Conservation (phyloP, 2,113 vertebrate genomes). For the Gallinago jamesoni region DNA sequence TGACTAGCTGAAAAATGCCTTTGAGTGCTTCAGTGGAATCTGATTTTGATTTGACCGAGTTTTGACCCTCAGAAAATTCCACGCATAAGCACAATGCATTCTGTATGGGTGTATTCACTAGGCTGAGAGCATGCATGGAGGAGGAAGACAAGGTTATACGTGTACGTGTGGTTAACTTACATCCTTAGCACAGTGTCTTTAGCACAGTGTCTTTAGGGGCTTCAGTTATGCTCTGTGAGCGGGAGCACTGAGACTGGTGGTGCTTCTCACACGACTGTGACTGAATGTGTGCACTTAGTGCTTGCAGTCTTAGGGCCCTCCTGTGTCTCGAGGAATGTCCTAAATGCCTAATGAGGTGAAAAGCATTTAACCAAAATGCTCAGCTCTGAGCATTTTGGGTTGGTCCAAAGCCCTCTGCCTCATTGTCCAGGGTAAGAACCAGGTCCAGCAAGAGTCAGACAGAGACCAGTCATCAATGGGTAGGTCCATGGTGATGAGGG, state of each 20-base stretch:
- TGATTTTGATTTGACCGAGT: conserved; percentile 40
- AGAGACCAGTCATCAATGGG: not conserved
- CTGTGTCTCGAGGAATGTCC: not conserved
- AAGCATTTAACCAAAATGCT: too few relatives aligned
- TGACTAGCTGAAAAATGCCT: conserved; percentile 36
- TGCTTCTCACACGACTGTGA: not conserved
- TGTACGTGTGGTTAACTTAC: not conserved
- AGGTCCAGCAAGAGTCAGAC: not conserved
- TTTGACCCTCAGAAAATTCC: conserved; percentile 49
- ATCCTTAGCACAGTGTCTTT: not conserved
- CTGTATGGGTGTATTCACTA: not conserved
- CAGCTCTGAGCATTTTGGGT: not conserved
- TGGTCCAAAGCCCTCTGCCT: not conserved
- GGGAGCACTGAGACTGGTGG: not conserved
- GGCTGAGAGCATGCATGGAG: not conserved
- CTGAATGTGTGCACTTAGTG: not conserved
- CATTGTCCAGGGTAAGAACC: not conserved
- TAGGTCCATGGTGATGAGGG: not conserved
- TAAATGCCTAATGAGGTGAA: not conserved
- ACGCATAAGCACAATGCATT: not conserved
- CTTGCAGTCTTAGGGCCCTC: not conserved
- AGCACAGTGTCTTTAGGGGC: not conserved
- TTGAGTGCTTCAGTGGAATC: conserved; percentile 13
- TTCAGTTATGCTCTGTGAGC: not conserved
- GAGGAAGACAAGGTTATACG: not conserved